These are phyloP conservation scores for Acropora tenuis DNA, from an alignment of 64 coral and sea anemone species.

Conservation along the genomic window DNA sequence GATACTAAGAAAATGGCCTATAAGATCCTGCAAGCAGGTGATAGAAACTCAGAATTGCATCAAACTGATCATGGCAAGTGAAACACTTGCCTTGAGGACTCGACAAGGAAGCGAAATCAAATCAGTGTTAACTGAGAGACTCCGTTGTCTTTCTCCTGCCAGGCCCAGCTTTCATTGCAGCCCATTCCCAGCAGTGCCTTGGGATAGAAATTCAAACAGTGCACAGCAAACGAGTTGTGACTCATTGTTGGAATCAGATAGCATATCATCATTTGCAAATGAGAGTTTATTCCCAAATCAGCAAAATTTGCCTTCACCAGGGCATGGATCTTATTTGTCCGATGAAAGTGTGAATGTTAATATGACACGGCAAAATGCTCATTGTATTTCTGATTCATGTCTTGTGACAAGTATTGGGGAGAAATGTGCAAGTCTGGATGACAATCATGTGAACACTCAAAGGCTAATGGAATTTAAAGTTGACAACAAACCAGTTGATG, in stretches of 20 bases:
- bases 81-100: neutral
- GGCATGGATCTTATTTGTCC: neutral
- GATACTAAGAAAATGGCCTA: neutral
- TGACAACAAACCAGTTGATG: neutral
- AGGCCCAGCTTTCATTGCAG: neutral
- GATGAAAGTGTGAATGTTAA: neutral
- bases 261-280: neutral
- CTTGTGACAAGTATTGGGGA: neutral
- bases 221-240: conserved; percentile 11
- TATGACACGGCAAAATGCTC: too few relatives aligned
- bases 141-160: neutral
- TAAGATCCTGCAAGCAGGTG: neutral
- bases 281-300: neutral
- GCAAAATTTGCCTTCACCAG: neutral
- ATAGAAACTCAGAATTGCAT: neutral
- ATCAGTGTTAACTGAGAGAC: neutral
- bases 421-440: neutral
- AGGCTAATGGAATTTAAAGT: neutral
- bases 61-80: neutral
- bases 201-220: conserved; percentile 28
- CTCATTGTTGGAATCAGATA: neutral
- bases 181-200: neutral
- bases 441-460: neutral
- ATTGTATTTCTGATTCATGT: neutral
- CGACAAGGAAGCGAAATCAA: neutral